A percentile compares a stretch with the other conserved stretches of the same genome.
Conservation (phyloP, 2,888 invertebrate genomes). For the Ischnus inquisitorius region DNA sequence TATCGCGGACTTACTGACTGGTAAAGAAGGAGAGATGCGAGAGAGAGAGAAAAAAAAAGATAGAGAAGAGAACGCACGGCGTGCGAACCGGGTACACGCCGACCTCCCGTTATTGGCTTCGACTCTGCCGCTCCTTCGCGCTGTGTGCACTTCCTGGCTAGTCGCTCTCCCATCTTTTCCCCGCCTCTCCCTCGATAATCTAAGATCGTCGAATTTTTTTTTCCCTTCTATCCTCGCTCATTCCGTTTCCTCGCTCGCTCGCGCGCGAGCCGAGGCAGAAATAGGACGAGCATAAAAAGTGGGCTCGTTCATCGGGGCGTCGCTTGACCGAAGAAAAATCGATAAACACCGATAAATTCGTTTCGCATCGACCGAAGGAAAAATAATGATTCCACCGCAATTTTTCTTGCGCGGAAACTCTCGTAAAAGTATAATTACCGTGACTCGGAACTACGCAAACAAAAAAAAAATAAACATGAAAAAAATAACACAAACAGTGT, state of each 20-base stretch:
- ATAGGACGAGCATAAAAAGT: background rate
- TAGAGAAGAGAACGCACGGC: conserved; percentile 22
- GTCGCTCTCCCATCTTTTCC: background rate
- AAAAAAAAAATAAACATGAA: background rate
- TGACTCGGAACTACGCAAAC: background rate
- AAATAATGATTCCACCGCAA: background rate
- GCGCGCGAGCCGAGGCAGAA: background rate
- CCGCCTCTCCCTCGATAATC: conserved; percentile 1
- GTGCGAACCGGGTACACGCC: conserved; percentile 65
- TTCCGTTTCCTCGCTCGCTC: background rate
- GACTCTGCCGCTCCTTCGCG: conserved; percentile 31
- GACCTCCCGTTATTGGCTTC: conserved; percentile 68
- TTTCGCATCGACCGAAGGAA: background rate
- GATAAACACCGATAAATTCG: background rate
- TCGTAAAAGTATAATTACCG: background rate
- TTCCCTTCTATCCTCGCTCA: background rate
- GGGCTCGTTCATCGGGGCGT: background rate
- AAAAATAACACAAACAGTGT: background rate
- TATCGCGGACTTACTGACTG: conserved; percentile 60
- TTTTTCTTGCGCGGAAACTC: background rate
- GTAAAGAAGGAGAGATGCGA: background rate
- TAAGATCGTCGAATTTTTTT: conserved; percentile 13
- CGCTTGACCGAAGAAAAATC: background rate
- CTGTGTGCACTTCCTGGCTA: conserved; percentile 42
- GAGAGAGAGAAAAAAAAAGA: too few relatives aligned